Conservation (phyloP, 1,140 invertebrate species). For the Medauroidea extradentata region DNA sequence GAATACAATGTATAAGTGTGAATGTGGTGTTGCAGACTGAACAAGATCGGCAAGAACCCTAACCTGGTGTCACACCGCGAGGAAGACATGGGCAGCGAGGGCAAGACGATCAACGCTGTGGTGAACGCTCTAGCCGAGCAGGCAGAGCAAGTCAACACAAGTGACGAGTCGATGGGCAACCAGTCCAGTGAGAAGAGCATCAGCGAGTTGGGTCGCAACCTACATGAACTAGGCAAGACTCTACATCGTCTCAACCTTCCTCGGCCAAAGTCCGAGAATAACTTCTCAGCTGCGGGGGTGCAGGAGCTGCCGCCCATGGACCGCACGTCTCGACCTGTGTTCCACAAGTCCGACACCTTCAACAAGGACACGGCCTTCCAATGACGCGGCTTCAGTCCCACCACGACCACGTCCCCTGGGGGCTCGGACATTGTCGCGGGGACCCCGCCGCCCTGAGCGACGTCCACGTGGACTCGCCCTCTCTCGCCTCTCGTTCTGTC, state of each 20-base stretch:
- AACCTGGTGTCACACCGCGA: constrained; percentile 90
- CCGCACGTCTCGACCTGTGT: constrained; percentile 48
- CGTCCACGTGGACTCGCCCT: constrained; percentile 61
- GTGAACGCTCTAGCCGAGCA: constrained; percentile 85
- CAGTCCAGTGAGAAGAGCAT: constrained; percentile 19
- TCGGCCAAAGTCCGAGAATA: constrained; percentile 77
- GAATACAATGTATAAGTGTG: too few relatives aligned
- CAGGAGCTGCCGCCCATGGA: constrained; percentile 47
- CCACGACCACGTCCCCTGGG: background rate
- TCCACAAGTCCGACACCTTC: constrained; percentile 75
- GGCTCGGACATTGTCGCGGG: background rate
- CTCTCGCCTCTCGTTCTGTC: too few relatives aligned
- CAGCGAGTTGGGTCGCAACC: constrained; percentile 33
- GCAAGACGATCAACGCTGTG: constrained; percentile 86
- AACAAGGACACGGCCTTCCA: constrained; percentile 64
- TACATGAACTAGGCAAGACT: constrained; percentile 52
- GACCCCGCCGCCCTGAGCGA: background rate
- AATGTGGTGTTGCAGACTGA: constrained; percentile 58
- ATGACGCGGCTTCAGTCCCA: constrained; percentile 55
- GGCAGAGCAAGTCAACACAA: constrained; percentile 73
- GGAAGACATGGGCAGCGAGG: constrained; percentile 80
- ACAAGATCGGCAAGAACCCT: constrained; percentile 98
- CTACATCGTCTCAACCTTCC: constrained; percentile 61
- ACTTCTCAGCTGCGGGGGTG: constrained; percentile 55
- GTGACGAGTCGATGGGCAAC: constrained; percentile 63